Percentiles rank a stretch among this genome's conserved stretches.
These are phyloP conservation scores for Pterostichus madidus DNA, from an alignment of 2,888 invertebrate species.

Conservation along the genomic window DNA sequence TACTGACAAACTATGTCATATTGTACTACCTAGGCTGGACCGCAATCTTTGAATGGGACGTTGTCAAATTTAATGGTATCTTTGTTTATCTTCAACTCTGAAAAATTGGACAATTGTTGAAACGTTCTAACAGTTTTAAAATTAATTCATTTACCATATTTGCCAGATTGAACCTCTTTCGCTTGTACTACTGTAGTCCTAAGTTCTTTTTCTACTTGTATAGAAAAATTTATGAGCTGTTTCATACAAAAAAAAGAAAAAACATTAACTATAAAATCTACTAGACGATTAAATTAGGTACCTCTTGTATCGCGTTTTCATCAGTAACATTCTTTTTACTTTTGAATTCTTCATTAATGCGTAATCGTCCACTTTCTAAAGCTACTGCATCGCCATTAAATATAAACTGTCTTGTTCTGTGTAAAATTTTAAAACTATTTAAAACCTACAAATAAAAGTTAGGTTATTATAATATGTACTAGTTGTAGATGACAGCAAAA, in stretches of 20 bases:
- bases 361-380: slow-evolving; percentile 82
- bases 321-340: slow-evolving; percentile 84
- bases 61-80: slow-evolving; percentile 84
- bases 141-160: slow-evolving; percentile 80
- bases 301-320: slow-evolving; percentile 82
- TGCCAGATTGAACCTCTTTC: slow-evolving; percentile 82
- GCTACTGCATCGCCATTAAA: slow-evolving; percentile 85
- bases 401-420: slow-evolving; percentile 83
- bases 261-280: slow-evolving; percentile 52
- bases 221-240: slow-evolving; percentile 84
- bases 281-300: slow-evolving; percentile 73
- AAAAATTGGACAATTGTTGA: slow-evolving; percentile 65
- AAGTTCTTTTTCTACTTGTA: slow-evolving; percentile 85
- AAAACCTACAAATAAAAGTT: slow-evolving; percentile 80
- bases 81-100: slow-evolving; percentile 81
- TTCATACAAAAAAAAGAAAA: slow-evolving; percentile 71
- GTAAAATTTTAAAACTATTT: slow-evolving; percentile 85
- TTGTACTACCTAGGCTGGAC: neutral
- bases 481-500: neutral
- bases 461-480: slow-evolving; percentile 26
- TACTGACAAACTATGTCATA: neutral
- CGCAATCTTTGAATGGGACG: slow-evolving; percentile 80
- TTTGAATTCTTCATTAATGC: slow-evolving; percentile 87
- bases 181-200: slow-evolving; percentile 88
- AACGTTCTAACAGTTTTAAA: slow-evolving; percentile 38